These are phyloP conservation scores for Lagopus muta DNA, from an alignment of 2,113 vertebrate genomes.

Conservation along the genomic window DNA sequence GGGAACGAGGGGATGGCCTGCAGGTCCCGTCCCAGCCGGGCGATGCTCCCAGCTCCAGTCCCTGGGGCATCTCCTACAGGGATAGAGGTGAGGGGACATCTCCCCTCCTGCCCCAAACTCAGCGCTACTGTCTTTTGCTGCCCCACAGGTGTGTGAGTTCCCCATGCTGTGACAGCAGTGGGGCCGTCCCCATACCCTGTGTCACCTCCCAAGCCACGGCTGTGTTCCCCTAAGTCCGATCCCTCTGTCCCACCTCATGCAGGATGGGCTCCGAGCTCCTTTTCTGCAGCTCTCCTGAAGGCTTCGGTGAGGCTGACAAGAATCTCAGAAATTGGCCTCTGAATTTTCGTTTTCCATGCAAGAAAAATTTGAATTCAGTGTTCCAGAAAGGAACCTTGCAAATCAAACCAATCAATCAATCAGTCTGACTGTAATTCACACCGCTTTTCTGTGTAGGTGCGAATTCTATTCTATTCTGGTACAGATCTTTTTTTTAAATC, in stretches of 20 bases:
- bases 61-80: fast-evolving
- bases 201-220: neutral
- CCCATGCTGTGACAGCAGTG: neutral
- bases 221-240: fast-evolving
- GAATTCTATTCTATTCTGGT: neutral
- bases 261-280: neutral
- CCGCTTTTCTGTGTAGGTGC: neutral
- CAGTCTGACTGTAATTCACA: neutral
- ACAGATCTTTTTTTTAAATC: neutral
- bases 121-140: fast-evolving
- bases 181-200: fast-evolving
- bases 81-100: neutral
- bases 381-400: neutral
- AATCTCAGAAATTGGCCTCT: neutral
- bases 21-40: fast-evolving
- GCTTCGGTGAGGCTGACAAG: fast-evolving
- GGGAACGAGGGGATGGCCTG: neutral
- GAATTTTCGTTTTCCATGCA: neutral
- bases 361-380: neutral
- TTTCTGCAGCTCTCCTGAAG: fast-evolving
- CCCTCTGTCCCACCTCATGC: fast-evolving
- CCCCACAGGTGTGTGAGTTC: neutral
- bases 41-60: fast-evolving
- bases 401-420: neutral
- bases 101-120: neutral